phyloP scores from a whole-genome alignment of 2,113 vertebrate genomes.

The Donacobius atricapilla region DNA sequence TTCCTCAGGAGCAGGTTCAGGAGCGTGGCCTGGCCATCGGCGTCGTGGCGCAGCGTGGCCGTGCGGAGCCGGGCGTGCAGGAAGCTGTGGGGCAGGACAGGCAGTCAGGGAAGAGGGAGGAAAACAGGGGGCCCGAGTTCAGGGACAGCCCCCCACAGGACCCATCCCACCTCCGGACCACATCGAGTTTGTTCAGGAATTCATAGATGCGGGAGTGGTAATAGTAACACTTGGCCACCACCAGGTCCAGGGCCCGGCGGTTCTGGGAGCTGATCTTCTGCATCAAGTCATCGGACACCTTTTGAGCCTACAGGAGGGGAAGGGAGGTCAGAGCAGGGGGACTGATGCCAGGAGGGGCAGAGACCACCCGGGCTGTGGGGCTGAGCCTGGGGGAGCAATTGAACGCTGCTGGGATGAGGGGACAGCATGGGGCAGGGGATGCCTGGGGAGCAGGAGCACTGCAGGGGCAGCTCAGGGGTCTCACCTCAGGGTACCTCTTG shows the following conservation, averaged over 20 bases:
- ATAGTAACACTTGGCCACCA: conserved; percentile 97
- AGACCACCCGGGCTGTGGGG: not conserved
- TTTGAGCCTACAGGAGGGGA: conserved; percentile 83
- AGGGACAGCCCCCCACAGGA: fast-evolving
- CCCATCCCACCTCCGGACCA: conserved; percentile 84
- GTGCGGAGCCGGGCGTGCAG: conserved; percentile 92
- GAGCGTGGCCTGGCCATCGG: conserved; percentile 92
- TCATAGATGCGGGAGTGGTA: conserved; percentile 95
- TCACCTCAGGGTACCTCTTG: conserved; percentile 88
- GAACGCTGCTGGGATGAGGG: not conserved
- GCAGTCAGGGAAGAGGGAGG: not conserved
- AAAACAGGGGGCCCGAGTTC: fast-evolving
- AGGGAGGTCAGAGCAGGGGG: not conserved
- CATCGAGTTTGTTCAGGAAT: conserved; percentile 89
- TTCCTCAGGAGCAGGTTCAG: conserved; percentile 96
- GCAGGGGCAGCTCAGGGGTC: not conserved
- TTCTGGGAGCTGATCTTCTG: conserved; percentile 96
- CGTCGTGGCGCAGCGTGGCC: conserved; percentile 90
- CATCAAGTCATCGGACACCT: conserved; percentile 91
- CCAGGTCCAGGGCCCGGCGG: conserved; percentile 91
- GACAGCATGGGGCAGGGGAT: fast-evolving
- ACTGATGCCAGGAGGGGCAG: not conserved
- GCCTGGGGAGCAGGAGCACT: not conserved
- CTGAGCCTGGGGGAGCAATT: not conserved
- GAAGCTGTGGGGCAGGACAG: conserved; percentile 66